Percentiles rank a stretch among this genome's conserved stretches.
phyloP scores from a whole-genome alignment of 92 coral and sea anemone genomes.

The Epizoanthus ramosus region DNA sequence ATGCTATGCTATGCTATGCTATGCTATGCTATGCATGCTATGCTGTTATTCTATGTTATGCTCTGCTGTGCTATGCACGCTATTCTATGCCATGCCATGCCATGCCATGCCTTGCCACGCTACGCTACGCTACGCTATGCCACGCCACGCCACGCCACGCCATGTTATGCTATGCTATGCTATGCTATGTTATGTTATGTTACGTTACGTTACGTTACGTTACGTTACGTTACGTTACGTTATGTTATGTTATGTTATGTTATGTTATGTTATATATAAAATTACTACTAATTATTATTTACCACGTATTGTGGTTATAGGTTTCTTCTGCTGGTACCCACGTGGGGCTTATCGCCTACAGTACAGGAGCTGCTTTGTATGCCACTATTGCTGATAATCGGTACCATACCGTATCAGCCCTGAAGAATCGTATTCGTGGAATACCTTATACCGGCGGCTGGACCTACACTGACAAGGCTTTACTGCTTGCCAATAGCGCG shows the following conservation, averaged over 20 bases:
- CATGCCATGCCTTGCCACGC: too few species aligned
- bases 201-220: not conserved
- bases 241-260: not conserved
- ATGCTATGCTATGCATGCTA: too few species aligned
- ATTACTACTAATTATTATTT: too few species aligned
- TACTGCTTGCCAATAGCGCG: constrained; percentile 26
- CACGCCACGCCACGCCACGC: too few species aligned
- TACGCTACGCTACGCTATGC: too few species aligned
- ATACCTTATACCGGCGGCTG: constrained; percentile 52
- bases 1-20: too few species aligned
- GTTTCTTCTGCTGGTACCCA: constrained; percentile 54
- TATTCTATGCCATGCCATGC: too few species aligned
- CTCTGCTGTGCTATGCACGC: too few species aligned
- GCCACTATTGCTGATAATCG: constrained; percentile 26
- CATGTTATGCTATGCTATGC: not conserved
- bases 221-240: not conserved
- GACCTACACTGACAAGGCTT: constrained; percentile 59
- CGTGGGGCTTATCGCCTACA: constrained; percentile 57
- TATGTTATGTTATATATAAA: too few species aligned
- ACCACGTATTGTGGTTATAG: not conserved
- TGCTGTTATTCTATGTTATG: too few species aligned
- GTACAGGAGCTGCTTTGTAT: constrained; percentile 41
- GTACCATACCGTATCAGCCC: constrained; percentile 36
- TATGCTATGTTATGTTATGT: not conserved
- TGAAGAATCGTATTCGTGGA: constrained; percentile 39